These are phyloP conservation scores for Zaprionus africanus DNA, from an alignment of 1,140 invertebrate genomes.

Conservation along the genomic window DNA sequence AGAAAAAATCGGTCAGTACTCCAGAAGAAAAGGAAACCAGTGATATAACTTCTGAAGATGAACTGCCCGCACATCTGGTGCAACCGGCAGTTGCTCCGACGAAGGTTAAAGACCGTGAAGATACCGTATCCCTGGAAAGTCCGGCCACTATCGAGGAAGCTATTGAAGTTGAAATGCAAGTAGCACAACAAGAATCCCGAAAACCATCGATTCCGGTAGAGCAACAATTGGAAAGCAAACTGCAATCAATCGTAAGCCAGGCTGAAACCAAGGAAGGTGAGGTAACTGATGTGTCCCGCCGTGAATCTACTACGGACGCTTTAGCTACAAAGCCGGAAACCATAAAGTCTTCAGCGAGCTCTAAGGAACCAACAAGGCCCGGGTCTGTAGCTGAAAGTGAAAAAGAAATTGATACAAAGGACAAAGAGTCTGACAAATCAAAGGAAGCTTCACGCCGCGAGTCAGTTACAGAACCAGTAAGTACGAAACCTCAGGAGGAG, in stretches of 20 bases:
- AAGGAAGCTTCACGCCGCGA: constrained; percentile 34
- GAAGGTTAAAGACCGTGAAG: constrained; percentile 69
- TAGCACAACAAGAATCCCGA: constrained; percentile 28
- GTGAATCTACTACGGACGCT: not conserved
- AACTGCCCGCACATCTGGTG: constrained; percentile 64
- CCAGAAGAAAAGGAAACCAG: constrained; percentile 80
- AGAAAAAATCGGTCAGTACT: constrained; percentile 67
- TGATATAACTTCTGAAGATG: constrained; percentile 82
- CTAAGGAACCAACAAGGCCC: constrained; percentile 36
- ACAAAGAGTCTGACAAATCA: constrained; percentile 20
- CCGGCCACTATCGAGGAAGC: constrained; percentile 81
- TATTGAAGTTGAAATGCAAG: constrained; percentile 74
- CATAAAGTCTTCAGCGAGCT: constrained; percentile 21
- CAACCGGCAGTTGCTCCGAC: constrained; percentile 32
- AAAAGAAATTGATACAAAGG: constrained; percentile 11
- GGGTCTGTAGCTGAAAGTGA: constrained; percentile 27
- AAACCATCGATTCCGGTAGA: constrained; percentile 5
- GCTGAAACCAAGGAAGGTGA: not conserved
- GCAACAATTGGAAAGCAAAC: constrained; percentile 7
- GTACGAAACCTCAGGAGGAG: not conserved
- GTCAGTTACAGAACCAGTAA: constrained; percentile 29
- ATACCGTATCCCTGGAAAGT: constrained; percentile 75
- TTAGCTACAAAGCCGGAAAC: not conserved
- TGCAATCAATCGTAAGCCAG: not conserved
- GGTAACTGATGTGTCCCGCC: not conserved